These are phyloP conservation scores for Stictonetta naevosa DNA, from an alignment of 2,113 vertebrate species.

Conservation along the genomic window DNA sequence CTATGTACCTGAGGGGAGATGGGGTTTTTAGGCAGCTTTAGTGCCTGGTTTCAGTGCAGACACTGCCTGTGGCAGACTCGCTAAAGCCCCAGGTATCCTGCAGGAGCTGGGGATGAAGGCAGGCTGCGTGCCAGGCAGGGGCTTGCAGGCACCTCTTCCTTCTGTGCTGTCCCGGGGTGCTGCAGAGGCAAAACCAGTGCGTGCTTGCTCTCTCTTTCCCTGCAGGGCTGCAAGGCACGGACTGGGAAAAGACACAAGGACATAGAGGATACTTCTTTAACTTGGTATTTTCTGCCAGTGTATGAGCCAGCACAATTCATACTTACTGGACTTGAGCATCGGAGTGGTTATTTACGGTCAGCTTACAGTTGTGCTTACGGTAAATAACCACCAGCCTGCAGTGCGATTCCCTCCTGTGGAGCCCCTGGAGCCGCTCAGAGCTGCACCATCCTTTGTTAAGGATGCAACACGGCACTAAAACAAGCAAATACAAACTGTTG, in stretches of 20 bases:
- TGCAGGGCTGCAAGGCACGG: neutral
- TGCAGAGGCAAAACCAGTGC: neutral
- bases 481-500: neutral
- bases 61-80: fast-evolving
- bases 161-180: neutral
- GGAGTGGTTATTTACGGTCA: slow-evolving; percentile 7
- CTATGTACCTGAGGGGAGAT: neutral
- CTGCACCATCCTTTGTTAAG: neutral
- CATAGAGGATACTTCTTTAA: neutral
- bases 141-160: neutral
- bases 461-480: neutral
- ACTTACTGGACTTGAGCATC: neutral
- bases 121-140: neutral
- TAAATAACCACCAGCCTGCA: neutral
- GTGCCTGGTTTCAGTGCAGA: neutral
- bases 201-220: neutral
- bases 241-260: neutral
- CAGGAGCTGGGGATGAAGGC: neutral
- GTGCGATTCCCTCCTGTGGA: neutral
- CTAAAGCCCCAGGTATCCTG: neutral
- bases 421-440: neutral
- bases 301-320: neutral
- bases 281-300: neutral
- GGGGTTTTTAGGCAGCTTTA: neutral
- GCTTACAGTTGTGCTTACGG: neutral